A percentile compares a stretch with the other conserved stretches of the same genome.
Evolutionary conservation across 2,888 invertebrate species (phyloP).

Genomic region (Synanthedon vespiformis): DNA sequence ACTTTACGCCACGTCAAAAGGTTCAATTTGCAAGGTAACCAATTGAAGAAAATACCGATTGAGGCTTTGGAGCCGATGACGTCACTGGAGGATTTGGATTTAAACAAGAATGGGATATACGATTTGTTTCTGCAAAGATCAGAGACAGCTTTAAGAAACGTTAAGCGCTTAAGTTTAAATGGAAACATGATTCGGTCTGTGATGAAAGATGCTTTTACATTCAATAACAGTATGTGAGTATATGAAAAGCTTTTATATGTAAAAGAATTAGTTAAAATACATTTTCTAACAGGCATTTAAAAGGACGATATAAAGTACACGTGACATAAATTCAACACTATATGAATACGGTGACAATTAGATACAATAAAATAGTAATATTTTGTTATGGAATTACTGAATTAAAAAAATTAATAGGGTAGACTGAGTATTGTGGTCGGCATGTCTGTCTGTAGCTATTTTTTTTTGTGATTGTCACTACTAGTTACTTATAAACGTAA

Average conservation of each 20-base stretch:
- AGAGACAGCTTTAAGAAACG: constrained; percentile 27
- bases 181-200: constrained; percentile 58
- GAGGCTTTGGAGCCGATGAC: constrained; percentile 44
- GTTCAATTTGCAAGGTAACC: constrained; percentile 60
- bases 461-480: too few species aligned
- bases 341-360: too few species aligned
- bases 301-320: too few species aligned
- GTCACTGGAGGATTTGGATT: constrained; percentile 50
- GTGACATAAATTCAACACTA: too few species aligned
- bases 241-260: neutral
- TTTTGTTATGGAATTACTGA: too few species aligned
- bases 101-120: constrained; percentile 59
- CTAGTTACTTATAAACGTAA: neutral
- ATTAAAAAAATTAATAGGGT: too few species aligned
- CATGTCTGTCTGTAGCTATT: too few species aligned
- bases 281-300: too few species aligned
- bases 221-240: constrained; percentile 53
- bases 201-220: constrained; percentile 48
- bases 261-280: too few species aligned
- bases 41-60: constrained; percentile 44
- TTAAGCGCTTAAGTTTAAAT: constrained; percentile 58
- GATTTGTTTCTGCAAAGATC: constrained; percentile 40
- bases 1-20: constrained; percentile 35
- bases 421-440: too few species aligned
- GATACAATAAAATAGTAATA: too few species aligned